Evolutionary conservation across 2,797 vertebrate species (phyloP), one percentile per base, ranked within the genome.

Genomic region (Ctenosaura bakeri): DNA sequence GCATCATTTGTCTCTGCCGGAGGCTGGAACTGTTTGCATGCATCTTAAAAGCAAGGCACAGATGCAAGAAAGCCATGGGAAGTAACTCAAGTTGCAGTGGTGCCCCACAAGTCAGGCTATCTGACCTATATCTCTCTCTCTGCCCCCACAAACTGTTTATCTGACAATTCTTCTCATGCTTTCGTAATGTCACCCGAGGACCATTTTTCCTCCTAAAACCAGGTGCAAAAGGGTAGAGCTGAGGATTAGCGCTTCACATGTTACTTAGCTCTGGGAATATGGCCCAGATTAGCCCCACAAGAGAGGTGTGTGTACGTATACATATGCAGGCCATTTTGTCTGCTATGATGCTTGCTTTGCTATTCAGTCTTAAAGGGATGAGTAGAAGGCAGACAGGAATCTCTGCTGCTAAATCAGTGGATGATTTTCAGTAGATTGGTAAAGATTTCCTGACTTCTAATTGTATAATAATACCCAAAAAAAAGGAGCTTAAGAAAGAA

Each of bases 211-310:
- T 76, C 56, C 6, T 89, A 77, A 52, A 77, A 12, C 29, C 56
- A 77, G 69, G 32, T 89, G 71, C 38, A 18, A 89, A 52, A 62
- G 22, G 42, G 71, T 73, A 84, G 64, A 81, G 64, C 35, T 56
- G 50, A 73, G 79, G 54, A 83, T 7, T 32, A 59, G 46, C 24
- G 3, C 76, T 86, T 42, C 24, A 29, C 52, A 29, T 9, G 29
- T 79, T 2, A 2, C 26, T 54, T 52, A 12, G 42, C 42, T 77
- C 38, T 77, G 78, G 8, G 46, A 26, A 66, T 66, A 26, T n/a
- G 10, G 42, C 38, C 18, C 76, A 88, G 20, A 80, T 80, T 20
- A 54, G 42, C 42, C 59, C 50, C 8, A 7, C 24, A 13, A 2
- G 54, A 42, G 35, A 3, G 13, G 69, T 73, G 9, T 73, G 32